Conservation (phyloP, 2,888 invertebrate species). For the Diplazon laetatorius region DNA sequence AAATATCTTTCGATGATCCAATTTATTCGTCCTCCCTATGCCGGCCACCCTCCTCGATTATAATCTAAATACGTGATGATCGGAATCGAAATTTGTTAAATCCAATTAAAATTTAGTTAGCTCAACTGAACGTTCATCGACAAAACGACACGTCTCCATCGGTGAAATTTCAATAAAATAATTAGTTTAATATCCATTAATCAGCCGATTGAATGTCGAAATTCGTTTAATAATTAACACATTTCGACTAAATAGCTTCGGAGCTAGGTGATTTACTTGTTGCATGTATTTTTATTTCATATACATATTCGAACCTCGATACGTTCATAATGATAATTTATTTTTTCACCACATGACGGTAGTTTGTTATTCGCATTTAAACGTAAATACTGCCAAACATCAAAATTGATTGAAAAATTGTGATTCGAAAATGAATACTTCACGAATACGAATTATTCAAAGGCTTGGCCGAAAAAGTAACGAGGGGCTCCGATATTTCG, state of each 20-base stretch:
- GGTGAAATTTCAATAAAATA: not conserved
- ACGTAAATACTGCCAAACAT: no score
- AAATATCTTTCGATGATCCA: no score
- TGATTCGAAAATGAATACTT: no score
- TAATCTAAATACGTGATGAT: not conserved
- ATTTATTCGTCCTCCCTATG: no score
- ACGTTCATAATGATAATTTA: no score
- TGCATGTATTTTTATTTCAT: not conserved
- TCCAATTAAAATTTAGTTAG: conserved; percentile 7
- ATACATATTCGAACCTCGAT: no score
- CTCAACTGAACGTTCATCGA: not conserved
- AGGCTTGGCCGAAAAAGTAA: not conserved
- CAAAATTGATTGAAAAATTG: no score
- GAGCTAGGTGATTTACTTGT: not conserved
- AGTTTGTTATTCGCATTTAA: no score
- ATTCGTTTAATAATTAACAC: not conserved
- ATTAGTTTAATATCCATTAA: conserved; percentile 5
- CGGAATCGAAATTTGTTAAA: not conserved
- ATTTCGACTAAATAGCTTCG: not conserved
- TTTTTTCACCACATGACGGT: no score
- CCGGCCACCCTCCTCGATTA: not conserved
- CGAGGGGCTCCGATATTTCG: not conserved
- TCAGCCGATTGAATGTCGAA: not conserved
- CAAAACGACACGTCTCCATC: not conserved
- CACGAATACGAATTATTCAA: no score